phyloP scores from a whole-genome alignment of 2,888 invertebrate species.

The Neoscelio sp. region DNA sequence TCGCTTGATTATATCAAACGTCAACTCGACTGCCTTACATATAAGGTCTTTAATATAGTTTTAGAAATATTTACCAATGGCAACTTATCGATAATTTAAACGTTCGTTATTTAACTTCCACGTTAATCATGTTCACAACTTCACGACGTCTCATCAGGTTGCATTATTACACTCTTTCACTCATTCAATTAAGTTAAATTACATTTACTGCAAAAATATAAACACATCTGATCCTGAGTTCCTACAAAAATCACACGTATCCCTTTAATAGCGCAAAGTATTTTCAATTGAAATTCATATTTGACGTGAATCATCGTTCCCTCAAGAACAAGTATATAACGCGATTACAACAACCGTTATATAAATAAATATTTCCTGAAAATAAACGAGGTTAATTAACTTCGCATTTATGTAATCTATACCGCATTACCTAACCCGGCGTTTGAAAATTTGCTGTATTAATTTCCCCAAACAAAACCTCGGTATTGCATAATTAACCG shows the following conservation, averaged over 20 bases:
- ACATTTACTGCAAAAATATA: not conserved
- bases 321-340: slow-evolving; percentile 8
- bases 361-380: slow-evolving; percentile 18
- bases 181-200: slow-evolving; percentile 23
- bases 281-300: too few species aligned
- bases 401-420: slow-evolving; percentile 46
- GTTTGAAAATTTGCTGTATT: slow-evolving; percentile 36
- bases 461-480: slow-evolving; percentile 38
- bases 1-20: slow-evolving; percentile 14
- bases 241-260: too few species aligned
- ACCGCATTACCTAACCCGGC: slow-evolving; percentile 47
- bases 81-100: slow-evolving; percentile 28
- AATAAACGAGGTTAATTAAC: slow-evolving; percentile 56
- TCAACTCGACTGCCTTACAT: not conserved
- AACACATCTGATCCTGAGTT: too few species aligned
- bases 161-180: slow-evolving; percentile 41
- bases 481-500: slow-evolving; percentile 25
- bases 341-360: slow-evolving; percentile 19
- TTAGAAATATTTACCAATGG: slow-evolving; percentile 12
- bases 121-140: slow-evolving; percentile 38
- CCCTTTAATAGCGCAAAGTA: too few species aligned
- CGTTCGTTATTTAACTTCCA: slow-evolving; percentile 33
- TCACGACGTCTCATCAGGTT: slow-evolving; percentile 47
- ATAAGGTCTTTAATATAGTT: not conserved
- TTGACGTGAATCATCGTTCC: too few species aligned